These are phyloP conservation scores for Leptocoma aspasia DNA, from an alignment of 2,113 vertebrate species.

Conservation along the genomic window DNA sequence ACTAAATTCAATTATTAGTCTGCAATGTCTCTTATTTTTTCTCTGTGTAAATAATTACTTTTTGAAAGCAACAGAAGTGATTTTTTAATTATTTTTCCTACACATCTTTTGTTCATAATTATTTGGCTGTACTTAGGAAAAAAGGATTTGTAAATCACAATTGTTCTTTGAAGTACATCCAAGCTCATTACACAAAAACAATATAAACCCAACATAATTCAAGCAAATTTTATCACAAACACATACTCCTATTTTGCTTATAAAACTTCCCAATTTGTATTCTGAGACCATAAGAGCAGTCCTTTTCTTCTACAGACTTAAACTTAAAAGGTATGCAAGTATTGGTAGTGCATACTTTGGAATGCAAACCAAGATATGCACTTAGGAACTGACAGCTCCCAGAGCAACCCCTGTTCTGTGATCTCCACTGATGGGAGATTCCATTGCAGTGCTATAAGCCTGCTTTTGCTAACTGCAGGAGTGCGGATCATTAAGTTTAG, in stretches of 20 bases:
- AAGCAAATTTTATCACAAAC: not conserved
- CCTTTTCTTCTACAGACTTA: not conserved
- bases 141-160: constrained; percentile 4
- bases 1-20: not conserved
- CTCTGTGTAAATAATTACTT: constrained; percentile 20
- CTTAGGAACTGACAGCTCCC: not conserved
- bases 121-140: constrained; percentile 40
- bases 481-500: not conserved
- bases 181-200: constrained; percentile 51
- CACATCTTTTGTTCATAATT: not conserved
- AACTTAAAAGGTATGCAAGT: not conserved
- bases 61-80: constrained; percentile 2
- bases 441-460: not conserved
- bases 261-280: not conserved
- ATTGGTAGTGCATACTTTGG: not conserved
- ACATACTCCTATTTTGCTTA: not conserved
- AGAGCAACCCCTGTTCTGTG: not conserved
- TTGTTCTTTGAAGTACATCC: constrained; percentile 45
- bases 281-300: not conserved
- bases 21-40: not conserved
- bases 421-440: not conserved
- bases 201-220: not conserved
- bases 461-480: not conserved
- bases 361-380: not conserved
- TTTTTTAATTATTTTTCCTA: not conserved